Percentiles rank a stretch among this genome's conserved stretches.
phyloP scores from a whole-genome alignment of 2,797 vertebrate genomes.

The Enteromius thamalakanensis region DNA sequence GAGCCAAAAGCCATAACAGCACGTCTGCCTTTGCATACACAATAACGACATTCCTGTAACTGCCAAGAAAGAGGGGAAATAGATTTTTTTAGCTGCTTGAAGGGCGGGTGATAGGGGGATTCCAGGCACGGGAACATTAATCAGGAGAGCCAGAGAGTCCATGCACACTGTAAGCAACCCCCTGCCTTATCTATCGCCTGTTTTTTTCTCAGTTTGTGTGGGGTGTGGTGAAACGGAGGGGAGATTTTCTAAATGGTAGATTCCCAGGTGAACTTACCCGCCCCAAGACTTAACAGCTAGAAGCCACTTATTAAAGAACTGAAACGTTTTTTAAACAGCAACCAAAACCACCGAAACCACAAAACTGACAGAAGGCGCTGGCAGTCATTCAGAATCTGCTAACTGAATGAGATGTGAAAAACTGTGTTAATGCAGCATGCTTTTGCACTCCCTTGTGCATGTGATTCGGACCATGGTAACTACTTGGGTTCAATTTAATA shows the following conservation, averaged over 20 bases:
- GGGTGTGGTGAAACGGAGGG: conserved; percentile 13
- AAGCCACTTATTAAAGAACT: conserved; percentile 57
- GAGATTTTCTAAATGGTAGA: conserved; percentile 65
- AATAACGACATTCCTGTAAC: conserved; percentile 59
- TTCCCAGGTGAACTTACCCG: conserved; percentile 63
- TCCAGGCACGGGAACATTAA: conserved; percentile 72
- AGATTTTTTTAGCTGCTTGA: conserved; percentile 45
- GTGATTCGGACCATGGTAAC: not conserved
- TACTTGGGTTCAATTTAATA: not conserved
- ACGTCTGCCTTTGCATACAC: conserved; percentile 60
- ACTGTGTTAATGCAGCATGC: conserved; percentile 18
- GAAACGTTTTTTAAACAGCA: conserved; percentile 29
- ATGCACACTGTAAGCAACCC: conserved; percentile 41
- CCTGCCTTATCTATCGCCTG: conserved; percentile 18
- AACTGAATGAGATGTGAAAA: conserved; percentile 43
- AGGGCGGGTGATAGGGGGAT: conserved; percentile 74
- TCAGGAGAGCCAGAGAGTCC: conserved; percentile 67
- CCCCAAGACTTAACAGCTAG: conserved; percentile 46
- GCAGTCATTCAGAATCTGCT: conserved; percentile 45
- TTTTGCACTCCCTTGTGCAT: not conserved
- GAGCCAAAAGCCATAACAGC: conserved; percentile 45
- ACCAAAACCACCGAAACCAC: conserved; percentile 52
- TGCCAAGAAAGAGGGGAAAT: conserved; percentile 59
- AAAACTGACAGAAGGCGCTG: conserved; percentile 22
- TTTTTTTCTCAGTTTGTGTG: conserved; percentile 15